Evolutionary conservation across 2,113 vertebrate genomes (phyloP), one percentile per base, ranked within the genome.

Genomic region (Scomber scombrus): DNA sequence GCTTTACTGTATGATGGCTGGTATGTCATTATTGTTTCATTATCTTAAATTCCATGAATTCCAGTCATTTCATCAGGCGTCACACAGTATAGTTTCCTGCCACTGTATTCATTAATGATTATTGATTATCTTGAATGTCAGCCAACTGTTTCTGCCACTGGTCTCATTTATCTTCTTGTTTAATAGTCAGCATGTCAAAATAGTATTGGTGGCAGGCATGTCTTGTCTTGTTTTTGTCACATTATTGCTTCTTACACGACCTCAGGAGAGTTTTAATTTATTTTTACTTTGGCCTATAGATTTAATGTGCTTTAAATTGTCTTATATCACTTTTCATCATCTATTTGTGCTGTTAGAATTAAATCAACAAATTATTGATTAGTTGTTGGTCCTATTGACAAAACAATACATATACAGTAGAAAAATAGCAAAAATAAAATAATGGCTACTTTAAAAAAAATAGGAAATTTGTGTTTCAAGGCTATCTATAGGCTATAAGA

Each of bases 41-140:
- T 11, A 8, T 56, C 10, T 16, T 67, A 15, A 43, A 34, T 50
- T n/a, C 11, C 5, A 70, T 29, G 18, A 55, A 63, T 55, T 51
- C 16, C 45, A 71, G 56, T 64, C 16, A 46, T 29, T 19, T 57
- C 21, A 43, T 70, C 19, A 73, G 49, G 21, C 70, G 40, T 67
- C 26, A 31, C 50, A 69, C 26, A 58, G 6, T 11, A 50, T 4
- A 45, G 8, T 8, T 63, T n/a, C 7, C 26, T 71, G 9, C 57
- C 34, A 65, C 6, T 65, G 26, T 49, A 45, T 66, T 65, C 34
- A 71, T 83, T 56, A 64, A 75, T 72, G 40, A 57, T 81, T 77
- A 86, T 86, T 81, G 81, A 69, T 82, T 18, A 45, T 56, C 4
- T 65, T 75, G 43, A 78, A 71, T 79, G 77, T 71, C 75, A 82